Conservation (phyloP, 2,888 invertebrate species). For the Bedellia somnulentella region DNA sequence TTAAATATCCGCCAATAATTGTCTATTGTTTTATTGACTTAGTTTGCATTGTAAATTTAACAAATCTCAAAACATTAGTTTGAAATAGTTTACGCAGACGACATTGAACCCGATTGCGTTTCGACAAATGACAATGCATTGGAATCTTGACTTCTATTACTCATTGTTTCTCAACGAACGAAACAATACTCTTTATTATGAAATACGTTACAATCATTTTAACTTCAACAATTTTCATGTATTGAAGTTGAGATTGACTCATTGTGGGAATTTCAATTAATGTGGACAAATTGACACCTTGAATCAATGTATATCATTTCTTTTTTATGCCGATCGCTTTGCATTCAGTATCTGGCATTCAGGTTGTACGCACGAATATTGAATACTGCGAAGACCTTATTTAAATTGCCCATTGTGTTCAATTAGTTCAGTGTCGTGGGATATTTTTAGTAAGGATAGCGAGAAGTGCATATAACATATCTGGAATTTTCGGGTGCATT, state of each 20-base stretch:
- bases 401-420: too few species aligned
- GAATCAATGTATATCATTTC: neutral
- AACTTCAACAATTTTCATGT: neutral
- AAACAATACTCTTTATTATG: conserved; percentile 6
- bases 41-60: too few species aligned
- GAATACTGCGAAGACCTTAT: too few species aligned
- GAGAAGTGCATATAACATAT: too few species aligned
- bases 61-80: too few species aligned
- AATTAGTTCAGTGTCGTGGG: too few species aligned
- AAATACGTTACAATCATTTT: neutral
- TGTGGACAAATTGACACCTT: neutral
- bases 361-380: too few species aligned
- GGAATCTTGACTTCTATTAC: conserved; percentile 3
- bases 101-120: conserved; percentile 7
- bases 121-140: conserved; percentile 2
- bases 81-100: conserved; percentile 2
- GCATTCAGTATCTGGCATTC: neutral
- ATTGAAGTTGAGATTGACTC: neutral
- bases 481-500: too few species aligned
- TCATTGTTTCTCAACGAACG: conserved; percentile 3
- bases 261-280: neutral
- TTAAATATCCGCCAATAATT: too few species aligned
- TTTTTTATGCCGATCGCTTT: neutral
- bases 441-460: too few species aligned
- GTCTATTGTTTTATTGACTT: too few species aligned